Conservation (phyloP, 2,888 invertebrate genomes). For the Tetanocera ferruginea region DNA sequence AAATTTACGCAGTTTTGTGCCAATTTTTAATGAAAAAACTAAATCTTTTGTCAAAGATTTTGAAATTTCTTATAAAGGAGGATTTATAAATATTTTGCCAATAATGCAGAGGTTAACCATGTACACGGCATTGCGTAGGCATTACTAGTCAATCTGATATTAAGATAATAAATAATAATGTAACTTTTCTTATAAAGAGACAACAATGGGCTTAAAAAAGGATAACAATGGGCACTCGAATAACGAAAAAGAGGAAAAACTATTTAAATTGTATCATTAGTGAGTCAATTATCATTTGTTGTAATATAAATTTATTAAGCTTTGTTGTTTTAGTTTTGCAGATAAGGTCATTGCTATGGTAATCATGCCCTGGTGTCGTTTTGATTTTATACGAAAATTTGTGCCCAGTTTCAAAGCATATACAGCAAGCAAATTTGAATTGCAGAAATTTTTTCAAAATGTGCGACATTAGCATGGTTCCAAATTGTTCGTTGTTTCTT, state of each 20-base stretch:
- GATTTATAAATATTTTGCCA: constrained; percentile 55
- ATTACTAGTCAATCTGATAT: background rate
- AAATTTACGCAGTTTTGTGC: constrained; percentile 61
- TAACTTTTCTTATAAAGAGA: constrained; percentile 53
- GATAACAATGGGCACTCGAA: constrained; percentile 46
- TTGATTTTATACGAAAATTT: constrained; percentile 52
- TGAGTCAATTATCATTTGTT: constrained; percentile 46
- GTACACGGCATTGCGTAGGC: constrained; percentile 62
- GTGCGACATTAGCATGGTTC: constrained; percentile 37
- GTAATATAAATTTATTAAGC: constrained; percentile 28
- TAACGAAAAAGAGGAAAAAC: constrained; percentile 45
- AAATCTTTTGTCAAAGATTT: constrained; percentile 51
- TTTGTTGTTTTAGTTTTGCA: constrained; percentile 54
- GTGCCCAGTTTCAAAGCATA: constrained; percentile 54
- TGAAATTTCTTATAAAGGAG: constrained; percentile 47
- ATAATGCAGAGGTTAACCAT: constrained; percentile 60
- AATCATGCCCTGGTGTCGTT: constrained; percentile 62
- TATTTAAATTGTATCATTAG: constrained; percentile 61
- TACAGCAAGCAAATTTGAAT: constrained; percentile 53
- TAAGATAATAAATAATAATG: background rate
- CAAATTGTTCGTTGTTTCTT: too few species aligned
- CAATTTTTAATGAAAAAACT: constrained; percentile 61
- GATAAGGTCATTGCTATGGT: constrained; percentile 64
- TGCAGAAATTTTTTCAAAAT: constrained; percentile 53
- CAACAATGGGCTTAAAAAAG: constrained; percentile 64